Evolutionary conservation across 2,113 vertebrate genomes (phyloP).

Genomic region (Macquaria ambigua): DNA sequence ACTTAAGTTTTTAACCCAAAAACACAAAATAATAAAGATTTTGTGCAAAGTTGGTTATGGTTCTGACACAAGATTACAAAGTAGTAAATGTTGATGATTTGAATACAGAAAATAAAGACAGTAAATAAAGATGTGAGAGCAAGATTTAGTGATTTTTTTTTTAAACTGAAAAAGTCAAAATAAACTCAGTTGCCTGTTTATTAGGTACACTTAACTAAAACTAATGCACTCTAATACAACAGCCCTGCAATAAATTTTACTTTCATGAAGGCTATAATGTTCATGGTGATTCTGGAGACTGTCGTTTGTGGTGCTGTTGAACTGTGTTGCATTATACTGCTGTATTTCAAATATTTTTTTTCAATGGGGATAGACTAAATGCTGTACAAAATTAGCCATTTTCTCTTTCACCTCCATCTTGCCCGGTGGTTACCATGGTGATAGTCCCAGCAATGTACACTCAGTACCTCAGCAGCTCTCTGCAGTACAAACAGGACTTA

Average conservation of each 20-base stretch:
- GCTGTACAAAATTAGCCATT: background rate
- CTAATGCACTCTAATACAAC: background rate
- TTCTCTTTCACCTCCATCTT: constrained; percentile 12
- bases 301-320: background rate
- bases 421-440: constrained; percentile 39
- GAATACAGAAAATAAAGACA: background rate
- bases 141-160: background rate
- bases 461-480: constrained; percentile 20
- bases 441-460: constrained; percentile 28
- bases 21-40: background rate
- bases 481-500: constrained; percentile 39
- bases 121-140: background rate
- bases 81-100: background rate
- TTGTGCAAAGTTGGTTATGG: background rate
- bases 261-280: background rate
- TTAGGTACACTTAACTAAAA: background rate
- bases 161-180: background rate
- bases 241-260: background rate
- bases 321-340: background rate
- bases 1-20: background rate
- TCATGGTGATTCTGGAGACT: background rate
- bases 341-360: background rate
- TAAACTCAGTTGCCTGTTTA: background rate
- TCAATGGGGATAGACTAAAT: background rate
- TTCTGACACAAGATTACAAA: background rate